Conservation (phyloP, 2,888 invertebrate genomes). For the Aethes cnicana region DNA sequence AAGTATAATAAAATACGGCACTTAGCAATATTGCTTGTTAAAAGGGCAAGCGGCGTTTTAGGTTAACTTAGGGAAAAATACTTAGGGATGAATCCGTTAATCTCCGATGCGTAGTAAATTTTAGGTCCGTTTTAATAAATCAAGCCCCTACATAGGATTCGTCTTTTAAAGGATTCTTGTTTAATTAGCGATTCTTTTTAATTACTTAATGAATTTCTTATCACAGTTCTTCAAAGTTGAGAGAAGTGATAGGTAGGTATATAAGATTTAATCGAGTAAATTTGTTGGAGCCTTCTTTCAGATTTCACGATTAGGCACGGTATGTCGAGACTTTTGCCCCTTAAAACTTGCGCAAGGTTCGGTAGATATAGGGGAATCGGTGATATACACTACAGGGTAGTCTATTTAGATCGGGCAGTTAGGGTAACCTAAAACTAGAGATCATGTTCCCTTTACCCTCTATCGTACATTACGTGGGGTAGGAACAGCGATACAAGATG, state of each 20-base stretch:
- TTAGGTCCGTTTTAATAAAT: too few relatives aligned
- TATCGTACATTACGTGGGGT: too few relatives aligned
- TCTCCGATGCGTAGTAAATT: too few relatives aligned
- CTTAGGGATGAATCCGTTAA: too few relatives aligned
- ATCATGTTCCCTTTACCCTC: too few relatives aligned
- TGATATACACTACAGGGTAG: not conserved
- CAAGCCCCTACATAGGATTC: too few relatives aligned
- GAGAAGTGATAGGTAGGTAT: not conserved
- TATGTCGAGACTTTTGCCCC: conserved; percentile 2
- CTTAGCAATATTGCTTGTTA: conserved; percentile 18
- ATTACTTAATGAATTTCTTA: too few relatives aligned
- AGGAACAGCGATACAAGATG: too few relatives aligned
- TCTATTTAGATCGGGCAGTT: too few relatives aligned
- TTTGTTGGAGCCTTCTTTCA: too few relatives aligned
- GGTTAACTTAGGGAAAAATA: conserved; percentile 4
- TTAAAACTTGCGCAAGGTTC: conserved; percentile 6
- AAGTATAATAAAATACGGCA: conserved; percentile 18
- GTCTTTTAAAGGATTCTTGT: not conserved
- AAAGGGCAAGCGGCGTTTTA: conserved; percentile 9
- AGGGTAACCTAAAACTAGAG: too few relatives aligned
- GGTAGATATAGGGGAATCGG: conserved; percentile 8
- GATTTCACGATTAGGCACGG: conserved; percentile 26
- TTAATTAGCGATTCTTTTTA: not conserved
- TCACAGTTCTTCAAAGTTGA: too few relatives aligned
- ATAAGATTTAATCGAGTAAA: conserved; percentile 17